phyloP scores from a whole-genome alignment of 1,140 invertebrate species.

The Platyscapa corneri region DNA sequence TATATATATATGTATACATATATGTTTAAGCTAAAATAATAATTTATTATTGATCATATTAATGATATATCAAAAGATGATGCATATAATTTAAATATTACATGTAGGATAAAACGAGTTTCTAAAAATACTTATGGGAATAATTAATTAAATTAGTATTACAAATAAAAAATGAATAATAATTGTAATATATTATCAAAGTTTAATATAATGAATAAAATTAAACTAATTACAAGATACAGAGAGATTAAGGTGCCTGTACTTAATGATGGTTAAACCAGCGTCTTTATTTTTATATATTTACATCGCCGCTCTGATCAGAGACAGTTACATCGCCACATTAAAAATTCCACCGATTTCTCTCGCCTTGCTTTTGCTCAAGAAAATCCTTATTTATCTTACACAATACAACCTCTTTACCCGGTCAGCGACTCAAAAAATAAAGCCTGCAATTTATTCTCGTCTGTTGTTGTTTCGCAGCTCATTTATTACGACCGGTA shows the following conservation, averaged over 20 bases:
- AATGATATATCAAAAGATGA: neutral
- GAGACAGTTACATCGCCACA: neutral
- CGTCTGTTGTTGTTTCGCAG: slow-evolving; percentile 35
- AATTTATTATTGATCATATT: neutral
- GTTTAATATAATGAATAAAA: neutral
- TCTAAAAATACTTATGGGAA: neutral
- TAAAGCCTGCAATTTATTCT: slow-evolving; percentile 46
- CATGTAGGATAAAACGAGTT: neutral
- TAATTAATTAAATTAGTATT: neutral
- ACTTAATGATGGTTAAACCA: neutral
- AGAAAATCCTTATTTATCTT: slow-evolving; percentile 47
- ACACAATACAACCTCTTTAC: neutral
- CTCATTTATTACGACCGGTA: slow-evolving; percentile 17
- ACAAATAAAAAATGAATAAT: neutral
- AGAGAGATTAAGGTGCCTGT: neutral
- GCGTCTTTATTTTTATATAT: neutral
- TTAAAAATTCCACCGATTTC: slow-evolving; percentile 45
- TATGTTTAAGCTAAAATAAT: too few relatives aligned
- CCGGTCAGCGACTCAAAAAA: neutral
- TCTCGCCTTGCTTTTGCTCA: neutral
- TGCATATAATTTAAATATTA: neutral
- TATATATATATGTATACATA: too few relatives aligned
- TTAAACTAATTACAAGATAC: too few relatives aligned
- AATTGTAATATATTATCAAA: neutral
- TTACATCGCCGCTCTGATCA: neutral